phyloP scores from a whole-genome alignment of 2,113 vertebrate species.

The Zosterops hypoxanthus region DNA sequence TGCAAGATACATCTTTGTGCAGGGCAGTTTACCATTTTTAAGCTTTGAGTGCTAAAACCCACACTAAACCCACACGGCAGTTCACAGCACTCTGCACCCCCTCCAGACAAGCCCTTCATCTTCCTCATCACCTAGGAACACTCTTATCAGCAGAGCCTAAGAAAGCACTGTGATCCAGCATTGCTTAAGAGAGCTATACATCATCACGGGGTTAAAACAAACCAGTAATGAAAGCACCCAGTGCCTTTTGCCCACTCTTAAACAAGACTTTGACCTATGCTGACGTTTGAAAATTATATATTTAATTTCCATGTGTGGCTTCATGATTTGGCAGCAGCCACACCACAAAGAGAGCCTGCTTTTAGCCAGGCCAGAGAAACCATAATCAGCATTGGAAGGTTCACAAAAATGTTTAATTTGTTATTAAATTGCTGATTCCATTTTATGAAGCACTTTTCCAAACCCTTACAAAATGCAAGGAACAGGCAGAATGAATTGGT shows the following conservation, averaged over 20 bases:
- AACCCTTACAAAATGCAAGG: background rate
- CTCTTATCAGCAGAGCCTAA: background rate
- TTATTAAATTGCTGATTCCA: slow-evolving; percentile 15
- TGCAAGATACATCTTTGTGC: background rate
- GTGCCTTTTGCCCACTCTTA: background rate
- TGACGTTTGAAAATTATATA: slow-evolving; percentile 11
- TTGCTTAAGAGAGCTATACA: background rate
- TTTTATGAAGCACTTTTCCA: slow-evolving; percentile 25
- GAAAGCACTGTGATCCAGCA: background rate
- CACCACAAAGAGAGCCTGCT: background rate
- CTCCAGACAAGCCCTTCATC: background rate
- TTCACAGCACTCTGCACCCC: background rate
- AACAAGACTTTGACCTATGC: background rate
- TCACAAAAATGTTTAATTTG: slow-evolving; percentile 57
- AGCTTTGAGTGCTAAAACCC: background rate
- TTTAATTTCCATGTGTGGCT: slow-evolving; percentile 37
- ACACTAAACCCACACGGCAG: background rate
- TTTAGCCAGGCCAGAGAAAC: slow-evolving; percentile 24
- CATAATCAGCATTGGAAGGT: slow-evolving; percentile 34
- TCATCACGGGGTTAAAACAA: background rate
- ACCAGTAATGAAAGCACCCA: background rate
- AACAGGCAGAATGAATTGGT: background rate
- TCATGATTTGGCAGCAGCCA: slow-evolving; percentile 22
- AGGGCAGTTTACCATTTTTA: background rate
- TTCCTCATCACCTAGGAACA: background rate